Evolutionary conservation across 2,888 invertebrate genomes (phyloP).

Genomic region (Poecilobothrus nobilitatus): DNA sequence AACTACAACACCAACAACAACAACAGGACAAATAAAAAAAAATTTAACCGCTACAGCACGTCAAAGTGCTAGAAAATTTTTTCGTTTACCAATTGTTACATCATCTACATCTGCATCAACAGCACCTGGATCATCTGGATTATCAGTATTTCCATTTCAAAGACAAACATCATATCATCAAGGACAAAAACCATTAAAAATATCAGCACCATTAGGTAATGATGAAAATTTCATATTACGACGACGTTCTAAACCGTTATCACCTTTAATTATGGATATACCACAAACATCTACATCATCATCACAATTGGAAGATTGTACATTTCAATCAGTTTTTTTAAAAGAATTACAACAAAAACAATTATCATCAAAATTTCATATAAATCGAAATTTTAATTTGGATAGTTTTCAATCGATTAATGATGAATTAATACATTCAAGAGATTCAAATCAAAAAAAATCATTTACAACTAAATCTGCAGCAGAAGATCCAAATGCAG

Average conservation of each 20-base stretch:
- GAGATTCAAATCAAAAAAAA: too few relatives aligned
- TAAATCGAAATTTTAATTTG: not conserved
- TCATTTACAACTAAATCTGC: too few relatives aligned
- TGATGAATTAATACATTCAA: too few relatives aligned
- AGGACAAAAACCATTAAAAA: not conserved
- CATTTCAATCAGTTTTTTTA: constrained; percentile 14
- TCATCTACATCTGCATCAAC: constrained; percentile 24
- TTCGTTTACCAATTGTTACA: constrained; percentile 32
- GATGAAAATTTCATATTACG: constrained; percentile 47
- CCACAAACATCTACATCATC: not conserved
- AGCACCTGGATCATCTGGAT: not conserved
- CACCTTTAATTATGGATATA: not conserved
- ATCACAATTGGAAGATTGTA: constrained; percentile 23
- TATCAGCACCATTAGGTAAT: not conserved
- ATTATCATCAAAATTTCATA: constrained; percentile 41
- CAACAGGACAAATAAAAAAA: constrained; percentile 13
- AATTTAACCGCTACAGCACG: not conserved
- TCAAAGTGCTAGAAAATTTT: constrained; percentile 18
- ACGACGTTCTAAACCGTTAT: constrained; percentile 35
- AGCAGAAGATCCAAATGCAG: too few relatives aligned
- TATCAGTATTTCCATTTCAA: not conserved
- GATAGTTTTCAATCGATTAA: not conserved
- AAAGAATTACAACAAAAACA: constrained; percentile 13
- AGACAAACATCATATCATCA: not conserved
- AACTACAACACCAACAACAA: constrained; percentile 41